These are phyloP conservation scores for Nebria ingens DNA, from an alignment of 1,140 invertebrate species.

Conservation along the genomic window DNA sequence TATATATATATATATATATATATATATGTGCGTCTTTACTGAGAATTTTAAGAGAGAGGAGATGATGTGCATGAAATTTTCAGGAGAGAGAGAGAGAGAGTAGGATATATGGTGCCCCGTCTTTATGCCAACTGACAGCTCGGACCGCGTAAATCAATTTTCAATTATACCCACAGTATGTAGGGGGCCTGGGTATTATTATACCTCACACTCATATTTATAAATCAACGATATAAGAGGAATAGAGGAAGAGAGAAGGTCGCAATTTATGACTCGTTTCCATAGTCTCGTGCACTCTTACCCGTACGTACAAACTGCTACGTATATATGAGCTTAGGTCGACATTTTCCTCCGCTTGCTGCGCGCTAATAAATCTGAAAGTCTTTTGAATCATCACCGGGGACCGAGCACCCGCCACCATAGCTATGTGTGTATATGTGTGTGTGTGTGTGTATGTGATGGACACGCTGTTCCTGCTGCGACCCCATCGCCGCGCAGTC, in stretches of 20 bases:
- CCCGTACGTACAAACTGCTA: constrained; percentile 33
- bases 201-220: constrained; percentile 44
- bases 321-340: constrained; percentile 41
- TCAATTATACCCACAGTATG: constrained; percentile 34
- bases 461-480: not conserved
- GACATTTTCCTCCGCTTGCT: constrained; percentile 37
- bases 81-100: no score
- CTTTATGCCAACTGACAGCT: constrained; percentile 34
- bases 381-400: constrained; percentile 33
- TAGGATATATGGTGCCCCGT: no score
- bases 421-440: not conserved
- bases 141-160: constrained; percentile 42
- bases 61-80: no score
- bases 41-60: no score
- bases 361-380: constrained; percentile 39
- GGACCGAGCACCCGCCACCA: not conserved
- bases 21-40: no score
- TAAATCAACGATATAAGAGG: constrained; percentile 42
- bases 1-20: no score
- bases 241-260: constrained; percentile 35
- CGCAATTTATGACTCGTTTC: constrained; percentile 38
- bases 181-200: constrained; percentile 20
- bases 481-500: no score
- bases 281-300: constrained; percentile 27
- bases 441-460: constrained; percentile 9